A percentile compares a stretch with the other conserved stretches of the same genome.
These are phyloP conservation scores for Lota lota DNA, from an alignment of 2,113 vertebrate species.

Conservation along the genomic window DNA sequence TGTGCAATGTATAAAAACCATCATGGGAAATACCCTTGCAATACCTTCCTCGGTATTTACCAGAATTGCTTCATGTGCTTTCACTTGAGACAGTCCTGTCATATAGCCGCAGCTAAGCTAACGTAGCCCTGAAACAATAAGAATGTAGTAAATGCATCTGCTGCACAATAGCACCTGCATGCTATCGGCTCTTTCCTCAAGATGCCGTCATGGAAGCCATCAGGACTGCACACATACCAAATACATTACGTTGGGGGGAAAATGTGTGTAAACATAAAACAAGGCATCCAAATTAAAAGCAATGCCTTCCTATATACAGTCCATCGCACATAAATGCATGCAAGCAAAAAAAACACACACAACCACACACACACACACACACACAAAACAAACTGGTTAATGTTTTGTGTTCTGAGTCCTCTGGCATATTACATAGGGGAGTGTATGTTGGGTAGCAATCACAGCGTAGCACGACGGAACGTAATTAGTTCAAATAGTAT, in stretches of 20 bases:
- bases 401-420: conserved; percentile 60
- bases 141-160: too few relatives aligned
- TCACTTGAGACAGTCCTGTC: too few relatives aligned
- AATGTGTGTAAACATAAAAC: conserved; percentile 21
- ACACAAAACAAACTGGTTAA: conserved; percentile 44
- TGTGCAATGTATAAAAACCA: conserved; percentile 20
- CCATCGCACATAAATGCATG: conserved; percentile 20
- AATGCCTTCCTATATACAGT: conserved; percentile 22
- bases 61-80: too few relatives aligned
- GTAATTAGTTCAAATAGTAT: conserved; percentile 78
- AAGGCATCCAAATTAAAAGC: conserved; percentile 20
- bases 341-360: conserved; percentile 18
- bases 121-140: too few relatives aligned
- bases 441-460: conserved; percentile 42
- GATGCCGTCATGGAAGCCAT: conserved; percentile 14
- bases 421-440: conserved; percentile 56
- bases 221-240: background rate
- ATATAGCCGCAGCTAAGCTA: too few relatives aligned
- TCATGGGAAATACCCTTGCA: conserved; percentile 23
- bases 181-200: conserved; percentile 18
- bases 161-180: too few relatives aligned
- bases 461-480: conserved; percentile 59
- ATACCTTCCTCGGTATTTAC: conserved; percentile 15
- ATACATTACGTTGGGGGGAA: background rate
- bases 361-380: conserved; percentile 17